Percentiles rank a stretch among this genome's conserved stretches.
phyloP scores from a whole-genome alignment of 2,888 invertebrate species.

The Rhagium mordax region DNA sequence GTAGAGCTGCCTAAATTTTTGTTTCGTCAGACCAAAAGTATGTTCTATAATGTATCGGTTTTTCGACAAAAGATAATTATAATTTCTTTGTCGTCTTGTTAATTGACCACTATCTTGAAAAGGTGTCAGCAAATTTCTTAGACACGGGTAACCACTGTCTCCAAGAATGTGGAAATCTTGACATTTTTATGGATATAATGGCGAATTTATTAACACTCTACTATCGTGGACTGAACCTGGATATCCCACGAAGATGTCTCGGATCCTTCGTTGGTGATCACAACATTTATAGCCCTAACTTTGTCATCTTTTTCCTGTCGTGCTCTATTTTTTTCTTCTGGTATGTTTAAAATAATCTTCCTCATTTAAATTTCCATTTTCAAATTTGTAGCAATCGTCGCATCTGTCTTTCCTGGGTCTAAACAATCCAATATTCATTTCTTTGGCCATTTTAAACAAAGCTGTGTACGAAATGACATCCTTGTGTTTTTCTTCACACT shows the following conservation, averaged over 20 bases:
- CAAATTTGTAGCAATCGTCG: slow-evolving; percentile 32
- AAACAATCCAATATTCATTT: slow-evolving; percentile 14
- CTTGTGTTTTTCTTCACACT: neutral
- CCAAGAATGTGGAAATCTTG: slow-evolving; percentile 10
- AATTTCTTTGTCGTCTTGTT: slow-evolving; percentile 17
- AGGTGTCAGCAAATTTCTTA: slow-evolving; percentile 9
- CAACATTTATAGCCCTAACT: slow-evolving; percentile 1
- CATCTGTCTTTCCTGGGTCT: slow-evolving; percentile 34
- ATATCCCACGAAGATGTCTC: slow-evolving; percentile 24
- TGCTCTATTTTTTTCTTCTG: slow-evolving; percentile 12
- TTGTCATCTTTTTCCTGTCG: slow-evolving; percentile 21
- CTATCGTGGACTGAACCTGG: slow-evolving; percentile 24
- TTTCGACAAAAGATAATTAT: slow-evolving; percentile 22
- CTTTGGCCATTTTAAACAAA: neutral
- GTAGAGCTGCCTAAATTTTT: slow-evolving; percentile 34
- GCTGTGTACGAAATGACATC: neutral
- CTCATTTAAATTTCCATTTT: slow-evolving; percentile 40
- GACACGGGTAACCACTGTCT: slow-evolving; percentile 29
- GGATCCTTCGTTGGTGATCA: neutral
- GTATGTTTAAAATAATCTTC: slow-evolving; percentile 12
- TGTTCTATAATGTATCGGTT: slow-evolving; percentile 34
- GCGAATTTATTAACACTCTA: slow-evolving; percentile 11
- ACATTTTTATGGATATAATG: slow-evolving; percentile 22
- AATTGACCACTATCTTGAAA: slow-evolving; percentile 20
- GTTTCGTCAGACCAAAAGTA: slow-evolving; percentile 34